Base-by-base conservation (phyloP, 2,888 invertebrate species). In the Xylocampa areola region DNA sequence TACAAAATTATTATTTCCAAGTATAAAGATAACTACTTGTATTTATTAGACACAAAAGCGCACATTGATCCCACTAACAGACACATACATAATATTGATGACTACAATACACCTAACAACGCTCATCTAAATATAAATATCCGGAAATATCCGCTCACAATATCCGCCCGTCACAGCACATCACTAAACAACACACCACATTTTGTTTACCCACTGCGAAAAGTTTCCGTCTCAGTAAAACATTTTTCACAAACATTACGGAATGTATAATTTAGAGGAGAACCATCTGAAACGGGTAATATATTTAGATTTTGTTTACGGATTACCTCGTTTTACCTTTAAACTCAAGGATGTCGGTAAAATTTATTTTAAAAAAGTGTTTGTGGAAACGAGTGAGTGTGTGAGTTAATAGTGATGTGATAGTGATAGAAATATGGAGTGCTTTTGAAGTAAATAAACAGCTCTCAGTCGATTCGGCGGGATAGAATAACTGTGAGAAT, bases 221-320 rank as follows among this genome's bases (percentile, higher is more conserved):
- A 61, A 30, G 29, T 48, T 57, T 61, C 67, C 55, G 54, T 36
- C 60, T 43, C 44, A 35, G 35, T 49, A 49, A 37, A 53, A 40
- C 16, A 47, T 50, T 60, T 63, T 52, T 55, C 51, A 54, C 17
- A 57, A 27, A 61, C 43, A 45, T 53, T 59, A 70, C 40, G n/a
- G 25, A 36, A 68, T 44, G 43, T 47, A 60, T 62, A 54, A 70
- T 70, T 70, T 52, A 37, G 45, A 30, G 30, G 11, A 11, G 43
- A 35, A 30, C 25, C 35, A 35, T 49, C 36, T 17, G 29, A 44
- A 48, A 68, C 49, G 57, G 8, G 33, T 36, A 37, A 40, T 61
- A 58, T 58, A 65, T 71, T 65, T 65, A 65, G 54, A 71, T 58
- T 54, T 40, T 72, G 72, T 71, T 68, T 71, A 68, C 52, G 2